phyloP scores from a whole-genome alignment of 2,888 invertebrate genomes.

The Andrena hattorfiana region DNA sequence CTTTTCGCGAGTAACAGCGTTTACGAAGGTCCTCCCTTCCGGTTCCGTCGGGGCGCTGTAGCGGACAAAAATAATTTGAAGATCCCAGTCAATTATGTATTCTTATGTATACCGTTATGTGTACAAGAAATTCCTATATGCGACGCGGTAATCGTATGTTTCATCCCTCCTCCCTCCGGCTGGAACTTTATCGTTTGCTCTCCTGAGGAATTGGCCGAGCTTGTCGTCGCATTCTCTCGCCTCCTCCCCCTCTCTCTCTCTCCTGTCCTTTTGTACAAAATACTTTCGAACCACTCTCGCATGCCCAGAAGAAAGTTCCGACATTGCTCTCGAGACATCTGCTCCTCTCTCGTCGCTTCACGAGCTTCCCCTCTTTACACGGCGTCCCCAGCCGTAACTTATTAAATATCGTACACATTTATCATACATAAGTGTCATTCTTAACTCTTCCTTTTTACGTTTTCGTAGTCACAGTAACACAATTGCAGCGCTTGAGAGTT shows the following conservation, averaged over 20 bases:
- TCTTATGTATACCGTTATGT: slow-evolving; percentile 58
- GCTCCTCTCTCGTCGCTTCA: background rate
- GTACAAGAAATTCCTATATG: slow-evolving; percentile 65
- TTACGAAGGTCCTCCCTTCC: slow-evolving; percentile 14
- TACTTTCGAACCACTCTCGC: slow-evolving; percentile 59
- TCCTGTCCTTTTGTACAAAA: slow-evolving; percentile 66
- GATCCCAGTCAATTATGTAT: slow-evolving; percentile 60
- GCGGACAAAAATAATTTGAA: slow-evolving; percentile 72
- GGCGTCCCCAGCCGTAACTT: slow-evolving; percentile 17
- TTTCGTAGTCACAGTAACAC: slow-evolving; percentile 60
- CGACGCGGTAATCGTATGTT: slow-evolving; percentile 42
- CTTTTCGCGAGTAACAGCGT: background rate
- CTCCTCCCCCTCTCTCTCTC: background rate
- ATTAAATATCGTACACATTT: slow-evolving; percentile 72
- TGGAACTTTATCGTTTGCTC: background rate
- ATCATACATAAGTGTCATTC: slow-evolving; percentile 70
- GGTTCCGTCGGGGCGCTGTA: slow-evolving; percentile 43
- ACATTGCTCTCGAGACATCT: background rate
- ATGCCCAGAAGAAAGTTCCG: slow-evolving; percentile 39
- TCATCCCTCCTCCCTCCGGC: slow-evolving; percentile 22
- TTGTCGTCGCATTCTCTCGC: slow-evolving; percentile 21
- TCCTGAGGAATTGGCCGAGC: slow-evolving; percentile 31
- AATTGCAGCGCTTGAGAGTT: slow-evolving; percentile 66
- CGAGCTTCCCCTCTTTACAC: background rate
- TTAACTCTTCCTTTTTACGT: slow-evolving; percentile 17